Conservation (phyloP, 64 coral and sea anemone genomes). For the Cladopsammia gracilis region DNA sequence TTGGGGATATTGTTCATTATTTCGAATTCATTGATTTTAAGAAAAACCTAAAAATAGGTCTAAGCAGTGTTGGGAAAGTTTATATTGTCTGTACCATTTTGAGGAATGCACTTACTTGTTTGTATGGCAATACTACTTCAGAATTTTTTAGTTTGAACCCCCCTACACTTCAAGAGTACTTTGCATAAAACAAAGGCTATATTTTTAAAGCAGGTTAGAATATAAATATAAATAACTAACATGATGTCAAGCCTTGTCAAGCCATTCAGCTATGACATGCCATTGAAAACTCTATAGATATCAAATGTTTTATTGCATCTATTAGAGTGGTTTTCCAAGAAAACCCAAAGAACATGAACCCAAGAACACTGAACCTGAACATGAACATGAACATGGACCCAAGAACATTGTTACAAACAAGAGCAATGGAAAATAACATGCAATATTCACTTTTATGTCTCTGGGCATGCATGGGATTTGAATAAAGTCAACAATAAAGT, state of each 20-base stretch:
- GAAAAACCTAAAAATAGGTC: conserved; percentile 15
- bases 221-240: too few relatives aligned
- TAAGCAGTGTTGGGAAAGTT: neutral
- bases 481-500: neutral
- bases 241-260: neutral
- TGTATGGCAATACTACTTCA: conserved; percentile 1
- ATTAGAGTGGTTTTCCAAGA: too few relatives aligned
- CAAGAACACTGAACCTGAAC: too few relatives aligned
- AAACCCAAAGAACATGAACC: too few relatives aligned
- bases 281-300: too few relatives aligned
- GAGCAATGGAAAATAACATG: neutral
- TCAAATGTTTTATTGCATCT: too few relatives aligned
- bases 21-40: neutral
- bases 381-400: too few relatives aligned
- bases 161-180: conserved; percentile 11
- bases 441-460: too few relatives aligned
- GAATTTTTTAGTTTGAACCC: neutral
- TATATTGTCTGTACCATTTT: conserved; percentile 16
- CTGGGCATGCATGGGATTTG: too few relatives aligned
- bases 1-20: conserved; percentile 13
- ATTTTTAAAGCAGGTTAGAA: neutral
- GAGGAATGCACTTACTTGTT: neutral
- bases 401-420: too few relatives aligned
- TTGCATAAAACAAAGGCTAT: neutral
- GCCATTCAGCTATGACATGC: neutral